These are phyloP conservation scores for Pachyuromys duprasi DNA, from an alignment of 2,797 vertebrate species.

Conservation along the genomic window DNA sequence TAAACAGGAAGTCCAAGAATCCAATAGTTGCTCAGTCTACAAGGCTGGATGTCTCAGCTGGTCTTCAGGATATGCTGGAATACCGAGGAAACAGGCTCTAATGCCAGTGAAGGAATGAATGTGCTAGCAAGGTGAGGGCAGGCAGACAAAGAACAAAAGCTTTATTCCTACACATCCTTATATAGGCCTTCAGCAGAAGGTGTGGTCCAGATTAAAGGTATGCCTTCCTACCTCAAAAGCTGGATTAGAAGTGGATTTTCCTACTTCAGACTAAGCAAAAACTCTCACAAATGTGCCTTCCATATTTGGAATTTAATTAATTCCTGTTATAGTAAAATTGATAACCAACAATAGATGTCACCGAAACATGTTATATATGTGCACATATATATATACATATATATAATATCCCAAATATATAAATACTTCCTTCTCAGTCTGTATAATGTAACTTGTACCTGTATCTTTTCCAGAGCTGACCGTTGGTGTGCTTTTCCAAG, in stretches of 20 bases:
- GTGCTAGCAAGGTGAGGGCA: not conserved
- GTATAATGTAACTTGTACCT: not conserved
- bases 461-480: not conserved
- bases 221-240: not conserved
- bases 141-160: not conserved
- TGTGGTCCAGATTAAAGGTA: not conserved
- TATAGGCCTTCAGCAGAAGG: not conserved
- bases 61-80: not conserved
- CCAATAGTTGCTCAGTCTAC: not conserved
- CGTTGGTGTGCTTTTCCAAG: no score
- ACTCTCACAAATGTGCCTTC: not conserved
- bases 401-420: not conserved
- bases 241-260: not conserved
- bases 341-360: not conserved
- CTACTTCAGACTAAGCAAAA: not conserved
- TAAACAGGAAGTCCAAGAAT: not conserved
- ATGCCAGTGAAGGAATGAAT: not conserved
- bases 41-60: not conserved
- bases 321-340: not conserved
- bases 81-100: not conserved
- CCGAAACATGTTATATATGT: not conserved
- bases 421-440: not conserved
- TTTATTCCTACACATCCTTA: not conserved
- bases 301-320: not conserved
- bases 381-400: not conserved